Evolutionary conservation across 2,888 invertebrate genomes (phyloP).

Genomic region (Melanostoma mellinum): DNA sequence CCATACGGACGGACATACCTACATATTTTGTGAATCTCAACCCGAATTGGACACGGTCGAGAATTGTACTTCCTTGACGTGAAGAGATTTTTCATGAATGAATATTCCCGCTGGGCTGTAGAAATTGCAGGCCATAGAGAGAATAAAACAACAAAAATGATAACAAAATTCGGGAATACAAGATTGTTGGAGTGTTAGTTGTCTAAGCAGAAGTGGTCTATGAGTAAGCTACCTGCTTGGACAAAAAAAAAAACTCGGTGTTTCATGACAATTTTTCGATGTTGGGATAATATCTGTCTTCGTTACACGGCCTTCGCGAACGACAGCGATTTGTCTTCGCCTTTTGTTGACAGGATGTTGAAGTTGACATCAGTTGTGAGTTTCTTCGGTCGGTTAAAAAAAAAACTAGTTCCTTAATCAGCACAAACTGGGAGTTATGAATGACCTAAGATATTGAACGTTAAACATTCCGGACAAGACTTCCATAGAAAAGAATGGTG

Average conservation of each 20-base stretch:
- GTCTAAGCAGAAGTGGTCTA: too few species aligned
- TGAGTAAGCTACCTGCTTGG: constrained; percentile 22
- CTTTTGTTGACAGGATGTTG: too few species aligned
- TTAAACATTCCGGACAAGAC: too few species aligned
- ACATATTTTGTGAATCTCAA: constrained; percentile 36
- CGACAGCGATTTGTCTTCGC: too few species aligned
- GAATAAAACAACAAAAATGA: constrained; percentile 40
- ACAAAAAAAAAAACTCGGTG: neutral
- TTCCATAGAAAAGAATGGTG: too few species aligned
- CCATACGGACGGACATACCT: constrained; percentile 4
- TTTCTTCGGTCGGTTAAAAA: too few species aligned
- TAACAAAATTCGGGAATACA: constrained; percentile 51
- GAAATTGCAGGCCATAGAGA: constrained; percentile 47
- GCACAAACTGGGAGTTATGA: too few species aligned
- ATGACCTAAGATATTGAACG: too few species aligned
- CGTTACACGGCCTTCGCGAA: constrained; percentile 12
- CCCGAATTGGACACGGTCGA: constrained; percentile 23
- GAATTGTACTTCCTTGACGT: constrained; percentile 36
- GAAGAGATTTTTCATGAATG: constrained; percentile 73
- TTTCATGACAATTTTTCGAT: constrained; percentile 27
- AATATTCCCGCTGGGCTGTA: constrained; percentile 74
- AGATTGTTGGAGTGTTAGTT: neutral
- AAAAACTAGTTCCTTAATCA: too few species aligned
- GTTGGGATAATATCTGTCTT: constrained; percentile 43
- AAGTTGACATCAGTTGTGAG: too few species aligned